These are phyloP conservation scores for Decapterus maruadsi DNA, from an alignment of 2,797 vertebrate species.

Conservation along the genomic window DNA sequence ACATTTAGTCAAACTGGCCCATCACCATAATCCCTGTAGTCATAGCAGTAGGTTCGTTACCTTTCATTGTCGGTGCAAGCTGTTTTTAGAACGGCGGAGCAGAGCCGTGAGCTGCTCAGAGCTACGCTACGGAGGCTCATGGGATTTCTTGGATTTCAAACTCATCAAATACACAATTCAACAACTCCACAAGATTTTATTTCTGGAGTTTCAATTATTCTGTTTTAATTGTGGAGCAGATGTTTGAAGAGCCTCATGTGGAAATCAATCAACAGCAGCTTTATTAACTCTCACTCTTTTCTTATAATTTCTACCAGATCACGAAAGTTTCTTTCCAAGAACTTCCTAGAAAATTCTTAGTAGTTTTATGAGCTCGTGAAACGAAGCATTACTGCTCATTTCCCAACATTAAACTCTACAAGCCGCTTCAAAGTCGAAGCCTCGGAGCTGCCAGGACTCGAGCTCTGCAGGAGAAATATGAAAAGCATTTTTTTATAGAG, in stretches of 20 bases:
- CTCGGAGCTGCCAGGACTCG: background rate
- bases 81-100: too few relatives aligned
- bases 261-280: conserved; percentile 4
- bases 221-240: background rate
- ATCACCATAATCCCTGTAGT: too few relatives aligned
- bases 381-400: background rate
- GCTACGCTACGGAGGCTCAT: too few relatives aligned
- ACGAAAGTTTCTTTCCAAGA: background rate
- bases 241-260: conserved; percentile 1
- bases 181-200: too few relatives aligned
- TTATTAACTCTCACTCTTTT: background rate
- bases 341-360: background rate
- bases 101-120: too few relatives aligned
- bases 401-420: background rate
- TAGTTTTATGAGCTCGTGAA: conserved; percentile 12
- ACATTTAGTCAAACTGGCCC: too few relatives aligned
- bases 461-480: background rate
- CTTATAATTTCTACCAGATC: conserved; percentile 27
- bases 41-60: too few relatives aligned
- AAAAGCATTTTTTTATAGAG: background rate
- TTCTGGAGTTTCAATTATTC: background rate
- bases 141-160: too few relatives aligned
- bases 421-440: background rate
- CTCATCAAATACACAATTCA: too few relatives aligned
- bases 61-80: too few relatives aligned